Percentiles rank a stretch among this genome's conserved stretches.
These are phyloP conservation scores for Drosophila orena DNA, from an alignment of 1,140 invertebrate genomes.

Conservation along the genomic window DNA sequence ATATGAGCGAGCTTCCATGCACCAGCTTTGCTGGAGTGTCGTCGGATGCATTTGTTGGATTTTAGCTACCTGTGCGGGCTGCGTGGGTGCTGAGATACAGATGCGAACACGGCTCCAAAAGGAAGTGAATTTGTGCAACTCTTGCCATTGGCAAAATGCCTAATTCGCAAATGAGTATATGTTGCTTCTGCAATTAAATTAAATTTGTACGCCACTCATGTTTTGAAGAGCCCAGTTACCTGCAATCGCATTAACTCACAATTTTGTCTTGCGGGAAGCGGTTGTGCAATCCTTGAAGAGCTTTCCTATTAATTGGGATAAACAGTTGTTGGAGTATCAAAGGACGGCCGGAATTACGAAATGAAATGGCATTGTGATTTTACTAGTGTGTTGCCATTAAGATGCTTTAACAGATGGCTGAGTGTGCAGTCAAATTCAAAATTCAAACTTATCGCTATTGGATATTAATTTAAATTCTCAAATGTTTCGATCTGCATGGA, in stretches of 20 bases:
- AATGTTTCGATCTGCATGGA: not conserved
- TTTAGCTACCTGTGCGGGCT: constrained; percentile 29
- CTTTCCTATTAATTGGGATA: constrained; percentile 19
- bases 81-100: constrained; percentile 19
- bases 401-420: not conserved
- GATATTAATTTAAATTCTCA: not conserved
- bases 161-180: constrained; percentile 34
- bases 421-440: not conserved
- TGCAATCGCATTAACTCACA: constrained; percentile 27
- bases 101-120: constrained; percentile 1
- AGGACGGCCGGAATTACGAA: not conserved
- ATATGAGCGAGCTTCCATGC: constrained; percentile 36
- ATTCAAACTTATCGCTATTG: not conserved
- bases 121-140: constrained; percentile 33
- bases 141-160: constrained; percentile 47
- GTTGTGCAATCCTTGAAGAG: constrained; percentile 41
- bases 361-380: not conserved
- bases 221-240: constrained; percentile 23
- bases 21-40: constrained; percentile 4
- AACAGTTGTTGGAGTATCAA: constrained; percentile 8
- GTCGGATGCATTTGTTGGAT: constrained; percentile 18
- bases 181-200: constrained; percentile 41
- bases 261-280: constrained; percentile 1
- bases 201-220: constrained; percentile 34
- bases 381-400: not conserved